phyloP scores from a whole-genome alignment of 2,113 vertebrate genomes.

The Sphyrna mokarran region DNA sequence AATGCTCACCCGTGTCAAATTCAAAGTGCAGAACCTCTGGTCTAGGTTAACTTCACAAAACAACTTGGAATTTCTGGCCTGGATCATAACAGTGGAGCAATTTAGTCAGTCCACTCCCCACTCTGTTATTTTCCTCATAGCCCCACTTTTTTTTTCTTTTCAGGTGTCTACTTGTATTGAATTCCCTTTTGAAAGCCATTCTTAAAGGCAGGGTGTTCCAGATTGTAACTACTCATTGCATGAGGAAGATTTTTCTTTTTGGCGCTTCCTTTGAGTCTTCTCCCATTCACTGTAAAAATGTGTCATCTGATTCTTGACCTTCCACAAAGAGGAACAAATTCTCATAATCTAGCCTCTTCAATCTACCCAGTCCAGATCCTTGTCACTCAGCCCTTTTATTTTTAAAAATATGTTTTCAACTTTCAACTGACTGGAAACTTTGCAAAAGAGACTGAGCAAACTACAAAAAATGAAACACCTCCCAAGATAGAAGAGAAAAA shows the following conservation, averaged over 20 bases:
- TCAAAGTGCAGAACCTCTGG: too few relatives aligned
- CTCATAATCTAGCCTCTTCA: too few relatives aligned
- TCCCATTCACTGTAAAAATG: not conserved
- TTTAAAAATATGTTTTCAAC: too few relatives aligned
- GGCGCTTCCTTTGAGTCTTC: not conserved
- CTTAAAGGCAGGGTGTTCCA: not conserved
- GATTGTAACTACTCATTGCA: not conserved
- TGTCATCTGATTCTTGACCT: not conserved
- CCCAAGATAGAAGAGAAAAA: too few relatives aligned
- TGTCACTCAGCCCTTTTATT: too few relatives aligned
- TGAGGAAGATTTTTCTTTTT: not conserved
- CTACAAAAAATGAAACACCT: too few relatives aligned
- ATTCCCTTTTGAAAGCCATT: not conserved
- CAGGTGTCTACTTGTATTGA: not conserved
- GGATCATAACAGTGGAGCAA: not conserved
- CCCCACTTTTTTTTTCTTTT: not conserved
- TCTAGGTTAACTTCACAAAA: too few relatives aligned
- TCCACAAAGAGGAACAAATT: not conserved
- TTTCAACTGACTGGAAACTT: too few relatives aligned
- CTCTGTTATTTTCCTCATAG: not conserved
- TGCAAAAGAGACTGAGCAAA: too few relatives aligned
- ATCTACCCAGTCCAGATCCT: too few relatives aligned
- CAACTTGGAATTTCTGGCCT: too few relatives aligned
- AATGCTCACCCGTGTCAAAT: too few relatives aligned
- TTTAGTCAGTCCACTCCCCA: not conserved